Evolutionary conservation across 2,797 vertebrate genomes (phyloP).

Genomic region (Molothrus aeneus): DNA sequence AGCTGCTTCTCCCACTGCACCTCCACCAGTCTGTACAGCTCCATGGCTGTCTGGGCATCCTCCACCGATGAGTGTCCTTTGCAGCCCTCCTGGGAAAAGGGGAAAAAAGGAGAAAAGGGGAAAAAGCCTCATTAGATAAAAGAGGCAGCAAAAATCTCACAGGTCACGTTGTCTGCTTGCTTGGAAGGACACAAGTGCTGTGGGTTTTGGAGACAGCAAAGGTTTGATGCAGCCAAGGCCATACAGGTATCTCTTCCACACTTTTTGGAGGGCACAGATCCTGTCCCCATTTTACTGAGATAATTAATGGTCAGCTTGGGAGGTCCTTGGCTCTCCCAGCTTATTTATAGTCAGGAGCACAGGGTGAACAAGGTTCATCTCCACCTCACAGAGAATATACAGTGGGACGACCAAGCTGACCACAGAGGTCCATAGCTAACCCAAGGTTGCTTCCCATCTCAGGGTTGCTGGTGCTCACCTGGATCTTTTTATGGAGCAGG

Average conservation of each 20-base stretch:
- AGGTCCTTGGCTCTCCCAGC: not conserved
- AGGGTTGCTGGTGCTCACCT: slow-evolving; percentile 76
- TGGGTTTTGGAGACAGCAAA: not conserved
- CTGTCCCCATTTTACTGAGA: not conserved
- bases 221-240: not conserved
- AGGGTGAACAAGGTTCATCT: not conserved
- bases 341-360: not conserved
- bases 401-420: not conserved
- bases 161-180: not conserved
- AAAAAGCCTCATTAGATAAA: not conserved
- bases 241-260: not conserved
- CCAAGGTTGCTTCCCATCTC: not conserved
- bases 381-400: not conserved
- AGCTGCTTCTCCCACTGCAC: slow-evolving; percentile 83
- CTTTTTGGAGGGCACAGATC: not conserved
- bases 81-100: slow-evolving; percentile 74
- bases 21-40: slow-evolving; percentile 94
- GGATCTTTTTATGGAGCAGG: slow-evolving; percentile 87
- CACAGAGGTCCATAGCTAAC: not conserved
- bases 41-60: slow-evolving; percentile 87
- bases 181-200: not conserved
- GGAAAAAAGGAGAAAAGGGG: not conserved
- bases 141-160: not conserved
- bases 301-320: not conserved
- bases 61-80: slow-evolving; percentile 91